Percentiles rank a stretch among this genome's conserved stretches.
Conservation (phyloP, 2,888 invertebrate species). For the Pristionchus fissidentatus region DNA sequence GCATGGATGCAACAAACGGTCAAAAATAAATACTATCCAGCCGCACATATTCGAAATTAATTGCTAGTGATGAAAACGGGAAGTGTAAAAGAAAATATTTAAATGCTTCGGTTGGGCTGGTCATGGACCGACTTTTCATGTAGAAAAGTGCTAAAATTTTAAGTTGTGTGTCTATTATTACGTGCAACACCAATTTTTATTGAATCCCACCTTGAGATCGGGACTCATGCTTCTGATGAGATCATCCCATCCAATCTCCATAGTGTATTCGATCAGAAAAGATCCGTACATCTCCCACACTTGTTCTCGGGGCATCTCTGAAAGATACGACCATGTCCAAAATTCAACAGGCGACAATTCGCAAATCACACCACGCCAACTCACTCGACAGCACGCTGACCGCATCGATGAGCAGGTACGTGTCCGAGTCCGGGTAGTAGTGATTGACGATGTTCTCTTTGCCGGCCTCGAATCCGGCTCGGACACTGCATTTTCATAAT, state of each 20-base stretch:
- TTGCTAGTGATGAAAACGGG: not conserved
- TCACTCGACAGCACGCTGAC: constrained; percentile 60
- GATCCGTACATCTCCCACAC: constrained; percentile 71
- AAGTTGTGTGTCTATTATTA: no score
- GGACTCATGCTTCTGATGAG: constrained; percentile 67
- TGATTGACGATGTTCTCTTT: constrained; percentile 71
- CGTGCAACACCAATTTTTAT: no score
- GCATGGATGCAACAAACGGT: no score
- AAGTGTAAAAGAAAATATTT: no score
- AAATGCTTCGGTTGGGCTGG: no score
- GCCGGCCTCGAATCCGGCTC: constrained; percentile 68
- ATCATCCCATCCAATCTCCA: constrained; percentile 73
- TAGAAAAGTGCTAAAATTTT: no score
- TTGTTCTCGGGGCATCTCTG: constrained; percentile 65
- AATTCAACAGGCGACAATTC: not conserved
- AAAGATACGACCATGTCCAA: not conserved
- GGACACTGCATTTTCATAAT: constrained; percentile 53
- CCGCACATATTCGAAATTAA: no score
- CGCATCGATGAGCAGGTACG: constrained; percentile 64
- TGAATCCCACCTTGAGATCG: constrained; percentile 64
- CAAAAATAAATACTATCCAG: not conserved
- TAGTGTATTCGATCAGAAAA: constrained; percentile 69
- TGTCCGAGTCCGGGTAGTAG: constrained; percentile 68
- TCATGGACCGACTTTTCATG: no score
- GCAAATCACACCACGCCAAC: not conserved